Conservation (phyloP, 1,140 invertebrate species). For the Grapholita molesta region DNA sequence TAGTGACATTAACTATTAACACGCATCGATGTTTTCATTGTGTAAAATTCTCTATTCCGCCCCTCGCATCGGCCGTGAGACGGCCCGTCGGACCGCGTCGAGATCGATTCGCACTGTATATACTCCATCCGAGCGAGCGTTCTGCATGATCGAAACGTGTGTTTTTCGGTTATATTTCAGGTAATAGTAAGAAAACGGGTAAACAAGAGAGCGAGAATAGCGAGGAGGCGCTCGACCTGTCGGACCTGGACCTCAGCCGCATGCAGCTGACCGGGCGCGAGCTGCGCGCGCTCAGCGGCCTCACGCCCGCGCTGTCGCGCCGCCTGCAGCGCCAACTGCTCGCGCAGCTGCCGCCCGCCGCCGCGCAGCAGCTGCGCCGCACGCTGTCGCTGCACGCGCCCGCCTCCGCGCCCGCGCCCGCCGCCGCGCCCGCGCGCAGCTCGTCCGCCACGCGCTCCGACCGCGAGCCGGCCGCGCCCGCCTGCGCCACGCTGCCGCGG, state of each 20-base stretch:
- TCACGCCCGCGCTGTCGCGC: constrained; percentile 81
- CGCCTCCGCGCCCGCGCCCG: constrained; percentile 21
- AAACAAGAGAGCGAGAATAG: constrained; percentile 41
- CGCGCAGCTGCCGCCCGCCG: constrained; percentile 80
- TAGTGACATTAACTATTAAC: constrained; percentile 66
- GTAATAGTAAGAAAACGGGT: constrained; percentile 65
- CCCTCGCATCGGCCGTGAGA: neutral
- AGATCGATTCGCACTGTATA: constrained; percentile 60
- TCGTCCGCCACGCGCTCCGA: constrained; percentile 24
- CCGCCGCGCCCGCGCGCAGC: constrained; percentile 23
- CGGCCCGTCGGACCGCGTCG: neutral
- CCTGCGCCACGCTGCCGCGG: constrained; percentile 3
- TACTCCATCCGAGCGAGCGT: constrained; percentile 66
- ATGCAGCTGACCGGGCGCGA: constrained; percentile 63
- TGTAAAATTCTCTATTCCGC: constrained; percentile 10
- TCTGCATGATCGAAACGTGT: constrained; percentile 78
- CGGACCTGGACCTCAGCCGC: constrained; percentile 54
- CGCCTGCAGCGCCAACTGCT: constrained; percentile 82
- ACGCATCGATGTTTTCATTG: constrained; percentile 43
- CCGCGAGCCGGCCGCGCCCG: neutral
- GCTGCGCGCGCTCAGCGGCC: constrained; percentile 81
- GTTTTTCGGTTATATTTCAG: constrained; percentile 75
- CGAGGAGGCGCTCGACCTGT: constrained; percentile 80
- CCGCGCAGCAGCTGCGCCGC: constrained; percentile 79
- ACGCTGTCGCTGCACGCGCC: constrained; percentile 78